These are phyloP conservation scores for Panurus biarmicus DNA, from an alignment of 2,113 vertebrate genomes.

Conservation along the genomic window DNA sequence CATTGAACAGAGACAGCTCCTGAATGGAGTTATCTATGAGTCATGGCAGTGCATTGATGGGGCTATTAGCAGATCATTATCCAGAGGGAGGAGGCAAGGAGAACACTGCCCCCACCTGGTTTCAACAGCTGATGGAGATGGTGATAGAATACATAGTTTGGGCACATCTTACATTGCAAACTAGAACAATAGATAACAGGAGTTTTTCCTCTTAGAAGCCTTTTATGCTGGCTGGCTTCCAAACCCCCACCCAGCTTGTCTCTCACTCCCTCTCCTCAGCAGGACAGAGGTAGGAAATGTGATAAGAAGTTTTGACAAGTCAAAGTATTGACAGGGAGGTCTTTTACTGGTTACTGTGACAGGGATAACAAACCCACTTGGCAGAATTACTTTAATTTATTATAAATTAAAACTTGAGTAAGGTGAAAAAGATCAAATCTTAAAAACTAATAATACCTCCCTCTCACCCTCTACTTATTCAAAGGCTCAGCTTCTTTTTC, in stretches of 20 bases:
- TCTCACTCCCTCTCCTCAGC: background rate
- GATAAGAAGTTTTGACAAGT: background rate
- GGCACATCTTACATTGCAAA: too few species aligned
- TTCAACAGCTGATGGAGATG: too few species aligned
- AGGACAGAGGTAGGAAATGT: background rate
- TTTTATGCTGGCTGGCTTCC: accelerated
- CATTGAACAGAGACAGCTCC: too few species aligned
- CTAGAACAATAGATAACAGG: background rate
- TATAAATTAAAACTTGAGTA: background rate
- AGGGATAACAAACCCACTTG: background rate
- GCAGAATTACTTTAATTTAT: background rate
- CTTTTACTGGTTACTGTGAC: background rate
- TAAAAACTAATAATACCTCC: background rate
- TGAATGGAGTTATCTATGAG: too few species aligned
- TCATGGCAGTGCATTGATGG: too few species aligned
- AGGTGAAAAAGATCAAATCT: background rate
- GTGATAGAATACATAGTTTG: too few species aligned
- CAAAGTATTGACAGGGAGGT: background rate
- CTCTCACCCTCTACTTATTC: accelerated
- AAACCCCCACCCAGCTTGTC: accelerated
- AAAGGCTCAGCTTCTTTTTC: background rate
- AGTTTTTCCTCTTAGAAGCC: background rate
- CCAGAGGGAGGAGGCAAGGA: too few species aligned
- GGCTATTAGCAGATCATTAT: too few species aligned
- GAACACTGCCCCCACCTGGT: too few species aligned